Evolutionary conservation across 2,113 vertebrate species (phyloP), one percentile per base, ranked within the genome.

Genomic region (Asarcornis scutulata): DNA sequence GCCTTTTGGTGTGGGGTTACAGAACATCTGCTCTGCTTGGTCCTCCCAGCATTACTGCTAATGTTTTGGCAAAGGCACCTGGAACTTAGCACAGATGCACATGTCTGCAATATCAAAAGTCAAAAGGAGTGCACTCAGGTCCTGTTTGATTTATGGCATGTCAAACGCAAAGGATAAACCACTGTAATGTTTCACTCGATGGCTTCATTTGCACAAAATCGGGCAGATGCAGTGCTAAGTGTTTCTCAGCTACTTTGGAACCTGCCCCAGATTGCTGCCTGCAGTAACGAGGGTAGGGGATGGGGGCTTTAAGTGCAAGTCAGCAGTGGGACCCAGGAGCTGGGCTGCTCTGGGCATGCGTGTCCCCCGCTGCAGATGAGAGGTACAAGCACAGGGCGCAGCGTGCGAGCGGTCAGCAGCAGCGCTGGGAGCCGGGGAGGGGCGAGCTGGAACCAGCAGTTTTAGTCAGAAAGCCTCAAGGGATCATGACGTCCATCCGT

Each of bases 1-100:
- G 72, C 73, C 66, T 94, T 95, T 93, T 91, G 78, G 80, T 89
- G 83, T 85, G 68, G 63, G 85, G 78, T 80, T 93, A 86, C 91
- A 86, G 90, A 96, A 93, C 78, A 97, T 95, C 94, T 97, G 96
- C 63, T 96, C 85, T 86, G 36, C 38, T 91, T 67, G 92, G 83
- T 87, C 91, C 83, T 94, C 40, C 63, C 69, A 74, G 64, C 64
- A 77, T 93, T 95, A 16, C 83, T 88, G 64, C 34, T 83, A 75
- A 89, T 1, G 3, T 91, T 93, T 93, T 97, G 94, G 91, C 96
- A 97, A 83, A 89, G 88, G 66, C 32, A 91, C 81, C 81, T 93
- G 95, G 94, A 96, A 83, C 58, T 13, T 38, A 64, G 44, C 40
- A 8, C 13, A 64, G 60, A 82, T 52, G 73, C 74, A 78, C 32